These are phyloP conservation scores for Pteropus rufus DNA, from an alignment of 2,797 vertebrate species.

Conservation along the genomic window DNA sequence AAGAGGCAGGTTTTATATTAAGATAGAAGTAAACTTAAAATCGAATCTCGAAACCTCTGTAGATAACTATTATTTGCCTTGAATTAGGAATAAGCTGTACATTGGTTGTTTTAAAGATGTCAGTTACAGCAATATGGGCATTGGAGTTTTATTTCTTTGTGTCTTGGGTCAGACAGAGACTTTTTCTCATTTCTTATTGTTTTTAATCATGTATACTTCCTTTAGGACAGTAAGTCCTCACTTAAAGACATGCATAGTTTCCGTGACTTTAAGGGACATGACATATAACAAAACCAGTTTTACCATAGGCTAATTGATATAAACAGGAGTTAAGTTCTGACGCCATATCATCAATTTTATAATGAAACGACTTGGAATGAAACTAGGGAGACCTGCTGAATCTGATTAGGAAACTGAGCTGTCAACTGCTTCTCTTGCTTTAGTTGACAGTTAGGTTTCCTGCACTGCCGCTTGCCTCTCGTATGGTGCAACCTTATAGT, in stretches of 20 bases:
- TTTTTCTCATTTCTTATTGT: background rate
- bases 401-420: background rate
- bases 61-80: conserved; percentile 20
- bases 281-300: background rate
- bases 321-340: background rate
- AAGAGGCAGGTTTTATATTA: background rate
- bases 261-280: background rate
- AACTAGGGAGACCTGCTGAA: background rate
- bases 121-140: background rate
- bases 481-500: background rate
- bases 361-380: background rate
- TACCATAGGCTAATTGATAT: background rate
- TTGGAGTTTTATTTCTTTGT: conserved; percentile 3
- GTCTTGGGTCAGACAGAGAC: background rate
- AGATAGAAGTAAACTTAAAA: conserved; percentile 8
- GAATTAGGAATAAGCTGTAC: background rate
- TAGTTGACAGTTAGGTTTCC: background rate
- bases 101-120: background rate
- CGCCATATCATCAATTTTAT: background rate
- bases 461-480: background rate
- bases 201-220: background rate
- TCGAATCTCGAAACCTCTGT: background rate
- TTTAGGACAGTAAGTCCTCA: background rate
- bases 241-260: background rate
- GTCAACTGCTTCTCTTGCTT: background rate